phyloP scores from a whole-genome alignment of 1,140 invertebrate species.

The Drosophila tani region DNA sequence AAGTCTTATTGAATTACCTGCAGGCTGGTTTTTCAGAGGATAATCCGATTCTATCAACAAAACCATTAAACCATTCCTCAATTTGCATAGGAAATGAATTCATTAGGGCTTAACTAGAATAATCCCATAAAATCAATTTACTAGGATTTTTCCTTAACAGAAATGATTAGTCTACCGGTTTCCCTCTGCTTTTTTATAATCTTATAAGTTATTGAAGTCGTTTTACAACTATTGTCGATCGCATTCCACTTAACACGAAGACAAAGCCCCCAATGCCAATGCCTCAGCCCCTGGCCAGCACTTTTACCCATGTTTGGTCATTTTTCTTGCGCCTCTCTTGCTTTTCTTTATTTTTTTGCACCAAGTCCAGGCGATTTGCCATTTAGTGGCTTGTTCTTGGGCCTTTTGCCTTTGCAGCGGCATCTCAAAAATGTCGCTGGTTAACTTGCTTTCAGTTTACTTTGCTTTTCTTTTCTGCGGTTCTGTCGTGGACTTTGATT shows the following conservation, averaged over 20 bases:
- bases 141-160: not conserved
- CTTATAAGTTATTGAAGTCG: constrained; percentile 10
- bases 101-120: not conserved
- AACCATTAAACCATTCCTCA: not conserved
- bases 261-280: constrained; percentile 11
- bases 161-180: not conserved
- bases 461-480: constrained; percentile 59
- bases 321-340: constrained; percentile 54
- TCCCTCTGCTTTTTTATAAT: not conserved
- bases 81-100: not conserved
- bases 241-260: constrained; percentile 33
- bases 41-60: not conserved
- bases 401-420: constrained; percentile 59
- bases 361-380: constrained; percentile 38
- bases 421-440: constrained; percentile 81
- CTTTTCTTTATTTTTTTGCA: constrained; percentile 3
- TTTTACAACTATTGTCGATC: constrained; percentile 34
- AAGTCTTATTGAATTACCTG: constrained; percentile 6
- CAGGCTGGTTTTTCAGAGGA: not conserved
- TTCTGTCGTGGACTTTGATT: constrained; percentile 70
- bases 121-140: not conserved
- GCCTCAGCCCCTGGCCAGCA: constrained; percentile 38
- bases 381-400: constrained; percentile 61
- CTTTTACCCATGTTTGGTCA: constrained; percentile 67
- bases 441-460: constrained; percentile 80